Evolutionary conservation across 2,888 invertebrate genomes (phyloP).

Genomic region (Crematogaster levior): DNA sequence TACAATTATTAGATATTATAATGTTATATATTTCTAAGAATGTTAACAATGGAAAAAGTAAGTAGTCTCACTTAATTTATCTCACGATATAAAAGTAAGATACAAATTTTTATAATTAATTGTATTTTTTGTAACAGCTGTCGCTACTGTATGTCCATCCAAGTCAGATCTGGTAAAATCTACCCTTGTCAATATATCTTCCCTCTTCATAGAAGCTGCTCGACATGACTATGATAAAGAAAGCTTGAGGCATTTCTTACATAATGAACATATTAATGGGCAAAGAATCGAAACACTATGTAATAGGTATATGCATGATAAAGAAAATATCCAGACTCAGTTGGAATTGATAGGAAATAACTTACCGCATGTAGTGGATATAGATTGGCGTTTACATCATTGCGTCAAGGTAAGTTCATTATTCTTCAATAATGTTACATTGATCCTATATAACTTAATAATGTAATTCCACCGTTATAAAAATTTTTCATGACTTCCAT

Average conservation of each 20-base stretch:
- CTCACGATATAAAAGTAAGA: background rate
- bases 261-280: slow-evolving; percentile 71
- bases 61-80: slow-evolving; percentile 42
- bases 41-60: slow-evolving; percentile 74
- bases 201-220: slow-evolving; percentile 80
- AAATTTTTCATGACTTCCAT: slow-evolving; percentile 10
- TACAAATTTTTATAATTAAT: slow-evolving; percentile 12
- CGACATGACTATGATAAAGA: slow-evolving; percentile 78
- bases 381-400: slow-evolving; percentile 84
- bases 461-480: background rate
- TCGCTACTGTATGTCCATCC: slow-evolving; percentile 39
- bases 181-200: slow-evolving; percentile 78
- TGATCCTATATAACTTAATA: background rate
- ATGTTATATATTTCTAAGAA: slow-evolving; percentile 71
- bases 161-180: slow-evolving; percentile 78
- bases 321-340: slow-evolving; percentile 74
- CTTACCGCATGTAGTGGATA: slow-evolving; percentile 82
- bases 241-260: slow-evolving; percentile 74
- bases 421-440: background rate
- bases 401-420: slow-evolving; percentile 81
- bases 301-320: slow-evolving; percentile 74
- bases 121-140: background rate
- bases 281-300: slow-evolving; percentile 77
- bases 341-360: slow-evolving; percentile 80
- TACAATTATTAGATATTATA: slow-evolving; percentile 74